Evolutionary conservation across 2,888 invertebrate species (phyloP), one percentile per base, ranked within the genome.

Genomic region (Diabrotica balteata): DNA sequence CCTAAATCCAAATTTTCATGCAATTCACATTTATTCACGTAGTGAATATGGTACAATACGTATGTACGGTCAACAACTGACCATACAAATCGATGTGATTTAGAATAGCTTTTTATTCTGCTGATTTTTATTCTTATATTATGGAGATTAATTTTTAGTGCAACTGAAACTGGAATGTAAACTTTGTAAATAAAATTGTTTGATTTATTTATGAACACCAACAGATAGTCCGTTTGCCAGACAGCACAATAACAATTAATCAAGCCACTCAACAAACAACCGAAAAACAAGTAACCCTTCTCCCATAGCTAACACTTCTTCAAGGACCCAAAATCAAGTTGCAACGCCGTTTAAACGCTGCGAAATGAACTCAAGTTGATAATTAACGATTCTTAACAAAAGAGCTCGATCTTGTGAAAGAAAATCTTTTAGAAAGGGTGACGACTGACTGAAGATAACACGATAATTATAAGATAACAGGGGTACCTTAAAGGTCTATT

Each of bases 381-480:
- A 67, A 67, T 67, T 67, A 67, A 67, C 67, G 67, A 63, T 59
- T 67, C 43, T 54, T 50, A 63, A 67, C 67, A 67, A 67, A 63
- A 59, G 59, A 58, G 43, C 53, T 45, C 47, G 58, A 66, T 62
- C 51, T 62, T 63, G 22, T 32, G 50, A 63, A 69, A 69, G 66
- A 69, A 66, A 59, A 66, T 63, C 62, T 59, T 43, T n/a, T 51
- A 46, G 70, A 73, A 71, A 72, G 72, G 74, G 75, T 69, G 73
- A 71, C 64, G 65, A 63, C 70, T 73, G 73, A 75, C 68, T 73
- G 72, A 75, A 67, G 67, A 69, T 69, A 69, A 67, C 67, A 69
- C 72, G 73, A 77, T 77, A 79, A 80, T 80, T 79, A 80, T 73
- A 73, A 78, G 80, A 82, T 80, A 81, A 79, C 77, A 75, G 73